Evolutionary conservation across 2,113 vertebrate species (phyloP).

Genomic region (Pelmatolapia mariae): DNA sequence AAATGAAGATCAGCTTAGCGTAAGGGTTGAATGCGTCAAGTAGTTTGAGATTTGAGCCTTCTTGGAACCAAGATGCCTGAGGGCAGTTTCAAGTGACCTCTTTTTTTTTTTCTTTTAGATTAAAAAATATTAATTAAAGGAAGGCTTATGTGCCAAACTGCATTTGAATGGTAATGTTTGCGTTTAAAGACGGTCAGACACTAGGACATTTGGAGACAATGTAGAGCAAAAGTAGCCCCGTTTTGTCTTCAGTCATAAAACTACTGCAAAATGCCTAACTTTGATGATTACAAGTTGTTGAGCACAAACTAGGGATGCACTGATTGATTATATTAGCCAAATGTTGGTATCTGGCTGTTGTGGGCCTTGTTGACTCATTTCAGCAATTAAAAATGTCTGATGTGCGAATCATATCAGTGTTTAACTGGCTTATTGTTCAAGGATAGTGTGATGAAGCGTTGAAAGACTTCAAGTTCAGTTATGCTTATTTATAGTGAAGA

Average conservation of each 20-base stretch:
- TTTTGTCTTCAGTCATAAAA: background rate
- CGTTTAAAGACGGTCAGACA: background rate
- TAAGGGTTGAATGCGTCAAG: background rate
- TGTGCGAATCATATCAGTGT: background rate
- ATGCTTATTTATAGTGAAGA: background rate
- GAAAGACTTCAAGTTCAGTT: background rate
- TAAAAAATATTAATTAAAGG: background rate
- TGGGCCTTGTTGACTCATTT: background rate
- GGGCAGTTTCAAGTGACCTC: background rate
- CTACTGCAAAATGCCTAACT: background rate
- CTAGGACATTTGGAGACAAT: background rate
- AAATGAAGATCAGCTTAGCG: constrained; percentile 21
- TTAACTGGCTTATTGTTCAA: background rate
- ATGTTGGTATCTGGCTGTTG: background rate
- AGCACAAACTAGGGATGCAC: background rate
- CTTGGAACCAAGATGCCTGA: background rate
- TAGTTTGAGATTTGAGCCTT: background rate
- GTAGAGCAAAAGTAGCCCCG: background rate
- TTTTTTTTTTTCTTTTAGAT: background rate
- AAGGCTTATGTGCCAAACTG: constrained; percentile 22
- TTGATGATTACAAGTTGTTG: background rate
- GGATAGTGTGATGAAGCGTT: background rate
- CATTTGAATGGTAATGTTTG: background rate
- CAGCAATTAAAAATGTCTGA: background rate
- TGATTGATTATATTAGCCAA: background rate